Percentiles rank a stretch among this genome's conserved stretches.
Evolutionary conservation across 2,888 invertebrate genomes (phyloP).

Genomic region (Malthinus seriepunctatus): DNA sequence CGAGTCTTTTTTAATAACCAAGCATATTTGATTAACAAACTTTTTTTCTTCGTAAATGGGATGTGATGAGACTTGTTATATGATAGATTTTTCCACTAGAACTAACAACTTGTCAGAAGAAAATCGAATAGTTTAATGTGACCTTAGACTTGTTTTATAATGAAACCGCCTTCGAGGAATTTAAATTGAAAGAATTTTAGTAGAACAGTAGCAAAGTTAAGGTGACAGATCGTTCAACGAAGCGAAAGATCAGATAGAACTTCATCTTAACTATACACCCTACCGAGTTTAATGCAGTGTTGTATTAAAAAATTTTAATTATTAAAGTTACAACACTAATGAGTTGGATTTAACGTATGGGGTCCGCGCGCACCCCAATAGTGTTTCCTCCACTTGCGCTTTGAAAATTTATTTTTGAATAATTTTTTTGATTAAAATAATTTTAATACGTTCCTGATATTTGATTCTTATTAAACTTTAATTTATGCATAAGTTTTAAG

Average conservation of each 20-base stretch:
- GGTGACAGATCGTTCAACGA: conserved; percentile 49
- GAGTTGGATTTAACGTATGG: too few species aligned
- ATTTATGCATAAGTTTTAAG: conserved; percentile 9
- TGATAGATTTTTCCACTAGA: conserved; percentile 25
- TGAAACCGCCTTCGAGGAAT: conserved; percentile 50
- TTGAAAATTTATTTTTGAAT: too few species aligned
- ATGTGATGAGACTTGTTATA: conserved; percentile 23
- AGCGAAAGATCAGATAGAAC: conserved; percentile 50
- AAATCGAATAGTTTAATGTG: conserved; percentile 35
- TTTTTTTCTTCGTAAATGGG: too few species aligned
- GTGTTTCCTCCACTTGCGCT: too few species aligned
- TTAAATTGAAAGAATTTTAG: conserved; percentile 48
- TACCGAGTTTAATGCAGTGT: conserved; percentile 38
- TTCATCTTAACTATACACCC: conserved; percentile 39
- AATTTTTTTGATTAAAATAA: too few species aligned
- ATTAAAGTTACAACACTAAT: too few species aligned
- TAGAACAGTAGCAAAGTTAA: conserved; percentile 51
- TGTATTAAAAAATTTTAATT: conserved; percentile 29
- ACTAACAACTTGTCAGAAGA: conserved; percentile 29
- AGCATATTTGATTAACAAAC: too few species aligned
- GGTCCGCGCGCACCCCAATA: too few species aligned
- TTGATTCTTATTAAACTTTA: background rate
- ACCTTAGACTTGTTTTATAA: conserved; percentile 41
- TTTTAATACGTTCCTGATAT: too few species aligned
- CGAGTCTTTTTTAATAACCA: too few species aligned